phyloP scores from a whole-genome alignment of 2,888 invertebrate genomes.

The Diaphora mendica region DNA sequence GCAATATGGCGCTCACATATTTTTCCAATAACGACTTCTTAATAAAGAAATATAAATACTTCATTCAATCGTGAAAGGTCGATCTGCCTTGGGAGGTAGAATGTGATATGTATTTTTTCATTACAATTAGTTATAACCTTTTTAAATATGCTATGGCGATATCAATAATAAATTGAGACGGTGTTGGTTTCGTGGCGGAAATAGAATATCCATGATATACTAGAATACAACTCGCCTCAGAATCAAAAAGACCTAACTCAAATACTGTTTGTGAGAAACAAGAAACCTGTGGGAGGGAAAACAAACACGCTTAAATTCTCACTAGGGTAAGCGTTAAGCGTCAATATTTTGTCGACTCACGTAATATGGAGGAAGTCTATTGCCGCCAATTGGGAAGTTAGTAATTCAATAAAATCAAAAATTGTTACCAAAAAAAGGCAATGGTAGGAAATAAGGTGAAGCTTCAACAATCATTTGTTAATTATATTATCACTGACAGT shows the following conservation, averaged over 20 bases:
- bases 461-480: too few relatives aligned
- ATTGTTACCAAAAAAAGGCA: too few relatives aligned
- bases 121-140: background rate
- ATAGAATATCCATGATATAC: background rate
- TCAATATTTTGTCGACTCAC: background rate
- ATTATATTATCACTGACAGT: too few relatives aligned
- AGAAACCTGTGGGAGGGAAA: too few relatives aligned
- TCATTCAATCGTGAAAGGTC: constrained; percentile 9
- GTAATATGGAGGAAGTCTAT: background rate
- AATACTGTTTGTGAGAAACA: background rate
- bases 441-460: too few relatives aligned
- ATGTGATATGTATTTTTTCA: background rate
- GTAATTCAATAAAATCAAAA: too few relatives aligned
- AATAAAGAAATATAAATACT: background rate
- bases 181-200: background rate
- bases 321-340: too few relatives aligned
- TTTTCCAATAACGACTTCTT: background rate
- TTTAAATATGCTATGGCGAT: background rate
- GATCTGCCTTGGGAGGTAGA: background rate
- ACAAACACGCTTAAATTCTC: too few relatives aligned
- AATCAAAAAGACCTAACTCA: background rate
- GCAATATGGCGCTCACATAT: background rate
- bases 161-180: constrained; percentile 2
- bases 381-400: background rate
- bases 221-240: background rate